Percentiles rank a stretch among this genome's conserved stretches.
Evolutionary conservation across 2,888 invertebrate genomes (phyloP).

Genomic region (Drosophila meridiana): DNA sequence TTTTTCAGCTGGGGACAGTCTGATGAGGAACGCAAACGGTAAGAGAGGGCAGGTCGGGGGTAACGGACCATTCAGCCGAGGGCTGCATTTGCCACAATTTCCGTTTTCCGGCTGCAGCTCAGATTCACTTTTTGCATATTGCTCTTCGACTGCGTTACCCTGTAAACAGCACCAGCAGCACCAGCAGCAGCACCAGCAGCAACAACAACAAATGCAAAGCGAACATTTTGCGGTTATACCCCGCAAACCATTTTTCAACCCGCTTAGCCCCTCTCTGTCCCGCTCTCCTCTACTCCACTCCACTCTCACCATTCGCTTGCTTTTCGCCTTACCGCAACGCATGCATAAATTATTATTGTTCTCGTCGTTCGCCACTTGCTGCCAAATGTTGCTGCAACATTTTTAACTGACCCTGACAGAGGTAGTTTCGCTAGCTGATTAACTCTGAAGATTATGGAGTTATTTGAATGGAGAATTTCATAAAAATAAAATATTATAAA

Average conservation of each 20-base stretch:
- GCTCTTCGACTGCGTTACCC: conserved; percentile 36
- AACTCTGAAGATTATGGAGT: no score
- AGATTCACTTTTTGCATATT: conserved; percentile 75
- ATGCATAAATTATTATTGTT: conserved; percentile 79
- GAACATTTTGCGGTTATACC: conserved; percentile 71
- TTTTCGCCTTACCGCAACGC: conserved; percentile 70
- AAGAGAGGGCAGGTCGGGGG: background rate
- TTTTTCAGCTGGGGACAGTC: conserved; percentile 44
- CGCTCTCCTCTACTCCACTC: no score
- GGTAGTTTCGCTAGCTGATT: conserved; percentile 23
- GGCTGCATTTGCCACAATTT: conserved; percentile 73
- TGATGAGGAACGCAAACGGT: background rate
- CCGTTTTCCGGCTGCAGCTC: conserved; percentile 78
- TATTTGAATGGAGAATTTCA: background rate
- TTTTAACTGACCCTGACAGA: conserved; percentile 2
- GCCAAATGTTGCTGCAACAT: conserved; percentile 70
- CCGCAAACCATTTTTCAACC: conserved; percentile 46
- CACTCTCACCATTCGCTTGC: background rate
- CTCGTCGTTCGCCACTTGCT: conserved; percentile 71
- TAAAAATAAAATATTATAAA: background rate
- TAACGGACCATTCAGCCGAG: conserved; percentile 14
- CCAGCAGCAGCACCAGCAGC: conserved; percentile 32
- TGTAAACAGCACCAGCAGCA: conserved; percentile 51
- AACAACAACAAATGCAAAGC: conserved; percentile 45
- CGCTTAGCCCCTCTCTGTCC: background rate